Percentiles rank a stretch among this genome's conserved stretches.
Evolutionary conservation across 2,797 vertebrate species (phyloP).

Genomic region (Allobates femoralis): DNA sequence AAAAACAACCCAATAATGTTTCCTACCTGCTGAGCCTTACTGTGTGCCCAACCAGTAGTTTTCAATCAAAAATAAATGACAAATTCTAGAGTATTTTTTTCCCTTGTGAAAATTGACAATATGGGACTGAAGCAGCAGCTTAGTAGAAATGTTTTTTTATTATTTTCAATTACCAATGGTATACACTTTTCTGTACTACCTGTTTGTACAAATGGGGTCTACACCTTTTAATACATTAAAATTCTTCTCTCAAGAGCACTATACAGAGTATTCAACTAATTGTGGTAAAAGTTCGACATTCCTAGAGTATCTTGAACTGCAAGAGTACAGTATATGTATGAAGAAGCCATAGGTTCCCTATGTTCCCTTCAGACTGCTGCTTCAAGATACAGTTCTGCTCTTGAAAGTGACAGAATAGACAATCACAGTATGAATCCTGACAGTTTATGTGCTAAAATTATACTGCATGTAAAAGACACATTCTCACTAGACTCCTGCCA

Average conservation of each 20-base stretch:
- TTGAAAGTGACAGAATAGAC: slow-evolving; percentile 28
- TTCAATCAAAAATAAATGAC: no score
- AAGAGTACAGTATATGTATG: background rate
- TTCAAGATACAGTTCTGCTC: background rate
- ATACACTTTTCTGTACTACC: no score
- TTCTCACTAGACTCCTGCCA: background rate
- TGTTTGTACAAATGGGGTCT: no score
- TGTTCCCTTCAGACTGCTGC: background rate
- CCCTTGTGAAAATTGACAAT: no score
- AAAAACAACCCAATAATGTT: no score
- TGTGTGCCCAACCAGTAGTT: no score
- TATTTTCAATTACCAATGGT: no score
- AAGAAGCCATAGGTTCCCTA: background rate
- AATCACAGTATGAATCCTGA: background rate
- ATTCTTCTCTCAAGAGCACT: background rate
- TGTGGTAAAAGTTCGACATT: slow-evolving; percentile 32
- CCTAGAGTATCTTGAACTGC: background rate
- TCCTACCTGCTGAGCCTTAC: no score
- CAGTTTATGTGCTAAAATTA: slow-evolving; percentile 8
- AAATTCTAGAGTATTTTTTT: no score
- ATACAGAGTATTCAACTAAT: background rate
- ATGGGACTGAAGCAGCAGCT: no score
- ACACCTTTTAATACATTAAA: no score
- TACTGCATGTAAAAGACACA: background rate
- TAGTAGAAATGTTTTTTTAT: no score